Evolutionary conservation across 1,140 invertebrate genomes (phyloP).

Genomic region (Archivesica marissinica): DNA sequence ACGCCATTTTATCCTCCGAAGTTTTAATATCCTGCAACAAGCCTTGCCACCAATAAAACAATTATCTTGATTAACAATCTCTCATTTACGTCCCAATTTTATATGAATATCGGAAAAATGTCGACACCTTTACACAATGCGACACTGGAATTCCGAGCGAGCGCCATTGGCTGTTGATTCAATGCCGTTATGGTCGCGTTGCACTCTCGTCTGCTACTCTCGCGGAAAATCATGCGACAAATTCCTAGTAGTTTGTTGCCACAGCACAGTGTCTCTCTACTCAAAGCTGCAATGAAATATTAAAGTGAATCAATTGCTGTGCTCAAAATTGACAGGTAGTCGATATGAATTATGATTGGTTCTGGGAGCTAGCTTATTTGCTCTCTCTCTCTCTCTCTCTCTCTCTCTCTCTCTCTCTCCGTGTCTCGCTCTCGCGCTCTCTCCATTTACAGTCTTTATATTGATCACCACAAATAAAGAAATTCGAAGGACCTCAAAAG

Average conservation of each 20-base stretch:
- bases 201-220: slow-evolving; percentile 5
- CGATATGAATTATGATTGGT: slow-evolving; percentile 35
- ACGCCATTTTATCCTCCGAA: slow-evolving; percentile 57
- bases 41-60: background rate
- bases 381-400: too few relatives aligned
- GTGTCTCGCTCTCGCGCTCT: background rate
- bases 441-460: background rate
- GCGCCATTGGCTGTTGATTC: slow-evolving; percentile 22
- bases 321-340: slow-evolving; percentile 44
- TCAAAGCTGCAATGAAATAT: slow-evolving; percentile 27
- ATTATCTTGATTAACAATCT: background rate
- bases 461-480: background rate
- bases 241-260: slow-evolving; percentile 21
- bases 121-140: slow-evolving; percentile 7
- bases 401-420: background rate
- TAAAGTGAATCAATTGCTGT: slow-evolving; percentile 42
- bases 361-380: background rate
- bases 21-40: background rate
- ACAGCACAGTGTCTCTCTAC: slow-evolving; percentile 19
- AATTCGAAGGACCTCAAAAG: background rate
- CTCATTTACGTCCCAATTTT: slow-evolving; percentile 1
- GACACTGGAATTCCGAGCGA: background rate
- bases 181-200: slow-evolving; percentile 1
- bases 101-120: slow-evolving; percentile 18
- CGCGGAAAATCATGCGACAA: slow-evolving; percentile 8